A percentile compares a stretch with the other conserved stretches of the same genome.
Conservation (phyloP, 2,888 invertebrate species). For the Amaurobius ferox region DNA sequence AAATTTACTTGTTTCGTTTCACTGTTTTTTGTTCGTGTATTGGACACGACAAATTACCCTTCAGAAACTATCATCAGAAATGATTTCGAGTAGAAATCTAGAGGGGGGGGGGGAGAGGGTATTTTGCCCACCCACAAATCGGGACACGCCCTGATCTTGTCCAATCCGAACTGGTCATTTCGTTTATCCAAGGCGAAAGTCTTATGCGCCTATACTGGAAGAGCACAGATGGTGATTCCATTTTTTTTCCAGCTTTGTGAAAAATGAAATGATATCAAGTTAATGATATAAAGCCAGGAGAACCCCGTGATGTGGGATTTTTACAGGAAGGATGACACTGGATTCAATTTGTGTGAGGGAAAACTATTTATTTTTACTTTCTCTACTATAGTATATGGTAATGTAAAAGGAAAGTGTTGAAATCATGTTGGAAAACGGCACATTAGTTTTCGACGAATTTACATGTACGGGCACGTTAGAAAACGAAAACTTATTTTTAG, state of each 20-base stretch:
- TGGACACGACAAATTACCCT: background rate
- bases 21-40: background rate
- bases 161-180: conserved; percentile 5
- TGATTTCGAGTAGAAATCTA: background rate
- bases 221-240: background rate
- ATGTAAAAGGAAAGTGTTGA: no score
- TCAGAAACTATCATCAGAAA: conserved; percentile 3
- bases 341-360: conserved; percentile 1
- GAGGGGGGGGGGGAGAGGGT: background rate
- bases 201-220: background rate
- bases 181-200: background rate
- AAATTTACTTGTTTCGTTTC: conserved; percentile 2
- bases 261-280: background rate
- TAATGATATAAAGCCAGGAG: background rate
- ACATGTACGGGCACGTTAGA: no score
- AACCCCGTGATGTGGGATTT: background rate
- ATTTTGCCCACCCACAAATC: background rate
- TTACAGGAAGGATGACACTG: background rate
- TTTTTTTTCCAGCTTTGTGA: background rate
- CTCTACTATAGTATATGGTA: background rate
- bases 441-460: no score
- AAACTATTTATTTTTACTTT: no score
- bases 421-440: no score
- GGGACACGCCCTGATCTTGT: conserved; percentile 6
- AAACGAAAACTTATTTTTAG: no score